A percentile compares a stretch with the other conserved stretches of the same genome.
Evolutionary conservation across 2,888 invertebrate species (phyloP).

Genomic region (Shargacucullia verbasci): DNA sequence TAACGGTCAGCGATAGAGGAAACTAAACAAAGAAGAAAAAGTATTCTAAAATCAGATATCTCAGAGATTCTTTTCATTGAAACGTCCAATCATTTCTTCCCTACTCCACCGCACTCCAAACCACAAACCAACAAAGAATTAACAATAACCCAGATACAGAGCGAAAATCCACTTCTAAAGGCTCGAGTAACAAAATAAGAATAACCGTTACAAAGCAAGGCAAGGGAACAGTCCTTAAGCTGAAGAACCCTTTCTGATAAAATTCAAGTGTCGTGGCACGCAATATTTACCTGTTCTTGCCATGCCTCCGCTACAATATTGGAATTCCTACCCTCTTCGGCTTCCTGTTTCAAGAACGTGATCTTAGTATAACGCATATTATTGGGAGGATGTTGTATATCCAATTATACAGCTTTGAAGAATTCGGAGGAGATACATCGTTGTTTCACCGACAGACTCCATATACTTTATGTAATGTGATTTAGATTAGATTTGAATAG

Average conservation of each 20-base stretch:
- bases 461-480: no score
- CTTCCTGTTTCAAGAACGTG: slow-evolving; percentile 26
- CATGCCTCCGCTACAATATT: slow-evolving; percentile 41
- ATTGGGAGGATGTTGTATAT: slow-evolving; percentile 1
- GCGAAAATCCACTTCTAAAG: slow-evolving; percentile 18
- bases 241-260: slow-evolving; percentile 50
- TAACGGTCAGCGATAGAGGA: no score
- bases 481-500: not conserved
- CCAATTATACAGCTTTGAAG: not conserved
- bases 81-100: slow-evolving; percentile 2
- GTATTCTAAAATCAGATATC: no score
- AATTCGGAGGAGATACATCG: no score
- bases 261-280: slow-evolving; percentile 31
- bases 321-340: slow-evolving; percentile 39
- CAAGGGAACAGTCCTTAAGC: slow-evolving; percentile 25
- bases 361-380: slow-evolving; percentile 15
- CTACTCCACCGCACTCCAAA: slow-evolving; percentile 2
- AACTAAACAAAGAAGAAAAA: no score
- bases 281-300: slow-evolving; percentile 54
- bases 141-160: slow-evolving; percentile 40
- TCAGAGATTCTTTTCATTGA: not conserved
- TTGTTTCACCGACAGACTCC: no score
- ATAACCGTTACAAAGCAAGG: slow-evolving; percentile 40
- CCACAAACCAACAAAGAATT: slow-evolving; percentile 31
- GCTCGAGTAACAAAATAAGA: slow-evolving; percentile 34